Conservation (phyloP, 2,888 invertebrate genomes). For the Linyphia triangularis region DNA sequence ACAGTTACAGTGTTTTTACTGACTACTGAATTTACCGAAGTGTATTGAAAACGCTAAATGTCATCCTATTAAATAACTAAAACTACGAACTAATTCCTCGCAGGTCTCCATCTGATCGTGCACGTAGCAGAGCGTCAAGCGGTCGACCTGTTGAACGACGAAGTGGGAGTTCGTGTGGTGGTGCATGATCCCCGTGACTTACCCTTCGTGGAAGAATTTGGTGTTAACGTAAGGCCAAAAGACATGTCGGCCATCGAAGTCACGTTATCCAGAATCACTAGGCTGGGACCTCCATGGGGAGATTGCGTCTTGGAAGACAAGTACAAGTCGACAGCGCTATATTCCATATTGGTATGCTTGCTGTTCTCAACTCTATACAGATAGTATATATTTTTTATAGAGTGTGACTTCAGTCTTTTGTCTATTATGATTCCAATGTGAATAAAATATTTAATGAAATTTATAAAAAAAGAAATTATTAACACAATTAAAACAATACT, state of each 20-base stretch:
- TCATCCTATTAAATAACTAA: no score
- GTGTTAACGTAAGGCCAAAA: constrained; percentile 39
- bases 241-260: constrained; percentile 67
- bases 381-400: no score
- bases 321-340: background rate
- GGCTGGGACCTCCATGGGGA: constrained; percentile 53
- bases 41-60: no score
- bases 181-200: constrained; percentile 52
- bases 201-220: constrained; percentile 60
- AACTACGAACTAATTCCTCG: no score
- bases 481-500: no score
- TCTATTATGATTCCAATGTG: no score
- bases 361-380: no score
- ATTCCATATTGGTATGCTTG: constrained; percentile 59
- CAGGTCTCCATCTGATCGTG: constrained; percentile 57
- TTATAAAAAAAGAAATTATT: no score
- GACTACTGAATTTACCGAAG: no score
- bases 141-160: constrained; percentile 45
- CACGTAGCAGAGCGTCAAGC: constrained; percentile 22
- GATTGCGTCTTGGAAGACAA: constrained; percentile 8
- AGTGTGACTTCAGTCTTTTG: no score
- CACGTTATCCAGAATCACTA: background rate
- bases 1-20: no score
- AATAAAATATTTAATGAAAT: no score
- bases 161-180: constrained; percentile 56